Evolutionary conservation across 2,113 vertebrate species (phyloP), one percentile per base, ranked within the genome.

Genomic region (Oncorhynchus kisutch): DNA sequence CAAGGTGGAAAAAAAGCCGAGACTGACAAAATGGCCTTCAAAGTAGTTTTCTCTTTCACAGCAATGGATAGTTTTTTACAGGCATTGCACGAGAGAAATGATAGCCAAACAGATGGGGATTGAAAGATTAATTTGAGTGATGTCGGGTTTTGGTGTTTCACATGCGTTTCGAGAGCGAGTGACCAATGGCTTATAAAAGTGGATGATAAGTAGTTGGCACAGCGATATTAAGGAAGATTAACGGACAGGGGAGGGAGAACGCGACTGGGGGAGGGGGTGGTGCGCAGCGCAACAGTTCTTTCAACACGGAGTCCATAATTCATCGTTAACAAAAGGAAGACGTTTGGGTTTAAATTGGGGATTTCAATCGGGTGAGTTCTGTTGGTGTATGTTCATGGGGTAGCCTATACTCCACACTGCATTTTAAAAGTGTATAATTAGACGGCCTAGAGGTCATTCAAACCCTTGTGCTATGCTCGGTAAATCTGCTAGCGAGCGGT

Each of bases 201-300:
- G 66, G 24, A 6, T 29, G 18, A 57, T 48, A 54, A 69, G 22
- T 59, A 68, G 39, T 66, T n/a, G 49, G 64, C 64, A 67, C 18
- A 45, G 54, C 49, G 57, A 67, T 29, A 72, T 70, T 68, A 48
- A 57, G 67, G 45, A 45, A 69, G 71, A 67, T 68, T 78, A 68
- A 13, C 39, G 4, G 54, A 39, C 31, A 68, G 49, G 62, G 27
- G 14, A n/a, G 65, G 57, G 73, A 24, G 48, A 24, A 22, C 18
- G 39, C 8, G 39, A 45, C 2, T 22, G 65, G 9, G n/a, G n/a
- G 60, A 27, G 11, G 68, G 45, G 68, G 45, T 11, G 9, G 67
- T 16, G 31, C 9, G 67, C 7, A n/a, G 25, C 65, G 13, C 65
- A 68, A 39, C 31, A 68, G 67, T 34, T 39, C 67, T 68, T 18